These are phyloP conservation scores for Reticulitermes speratus DNA, from an alignment of 1,140 invertebrate species.

Conservation along the genomic window DNA sequence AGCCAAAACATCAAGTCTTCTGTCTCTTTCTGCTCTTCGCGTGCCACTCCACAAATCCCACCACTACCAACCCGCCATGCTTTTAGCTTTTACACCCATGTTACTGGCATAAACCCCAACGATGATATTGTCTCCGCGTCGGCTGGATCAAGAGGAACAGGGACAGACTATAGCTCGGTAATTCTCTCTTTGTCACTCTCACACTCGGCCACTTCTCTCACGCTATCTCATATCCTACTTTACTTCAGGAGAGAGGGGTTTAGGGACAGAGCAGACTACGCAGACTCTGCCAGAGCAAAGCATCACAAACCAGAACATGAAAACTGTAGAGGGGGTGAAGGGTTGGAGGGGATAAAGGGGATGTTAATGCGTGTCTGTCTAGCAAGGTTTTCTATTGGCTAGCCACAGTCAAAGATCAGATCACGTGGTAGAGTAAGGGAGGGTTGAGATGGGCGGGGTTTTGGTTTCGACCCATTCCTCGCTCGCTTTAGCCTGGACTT, in stretches of 20 bases:
- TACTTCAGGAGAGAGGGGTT: not conserved
- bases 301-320: conserved; percentile 15
- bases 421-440: conserved; percentile 3
- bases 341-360: not conserved
- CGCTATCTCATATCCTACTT: not conserved
- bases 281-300: not conserved
- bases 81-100: conserved; percentile 5
- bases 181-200: not conserved
- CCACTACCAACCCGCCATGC: not conserved
- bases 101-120: conserved; percentile 5
- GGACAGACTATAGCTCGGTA: not conserved
- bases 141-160: not conserved
- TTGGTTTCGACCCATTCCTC: conserved; percentile 9
- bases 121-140: not conserved
- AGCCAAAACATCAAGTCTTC: not conserved
- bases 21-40: not conserved
- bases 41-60: not conserved
- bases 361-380: conserved; percentile 3
- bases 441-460: not conserved
- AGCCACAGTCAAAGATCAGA: conserved; percentile 17
- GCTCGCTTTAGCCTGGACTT: not conserved
- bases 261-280: not conserved
- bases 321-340: not conserved
- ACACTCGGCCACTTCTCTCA: not conserved
- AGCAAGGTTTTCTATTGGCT: not conserved